Conservation (phyloP, 2,113 vertebrate genomes). For the Eublepharis macularius region DNA sequence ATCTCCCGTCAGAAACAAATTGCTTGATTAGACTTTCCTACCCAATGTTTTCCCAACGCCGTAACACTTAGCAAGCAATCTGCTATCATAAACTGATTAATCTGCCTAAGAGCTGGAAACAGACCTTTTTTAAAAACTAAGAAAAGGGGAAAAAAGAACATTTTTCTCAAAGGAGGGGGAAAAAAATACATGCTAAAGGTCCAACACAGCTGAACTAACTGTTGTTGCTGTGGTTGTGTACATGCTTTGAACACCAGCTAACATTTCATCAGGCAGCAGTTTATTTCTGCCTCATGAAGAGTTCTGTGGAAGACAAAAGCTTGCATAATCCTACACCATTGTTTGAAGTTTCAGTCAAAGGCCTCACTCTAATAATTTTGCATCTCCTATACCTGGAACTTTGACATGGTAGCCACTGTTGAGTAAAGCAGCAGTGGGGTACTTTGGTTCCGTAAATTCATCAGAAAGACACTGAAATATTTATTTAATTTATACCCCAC, state of each 20-base stretch:
- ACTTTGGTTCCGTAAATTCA: conserved; percentile 39
- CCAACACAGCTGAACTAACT: not conserved
- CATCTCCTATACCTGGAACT: too few relatives aligned
- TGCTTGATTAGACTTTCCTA: not conserved
- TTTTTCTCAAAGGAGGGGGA: not conserved
- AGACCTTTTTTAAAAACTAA: not conserved
- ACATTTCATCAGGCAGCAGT: not conserved
- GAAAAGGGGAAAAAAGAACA: not conserved
- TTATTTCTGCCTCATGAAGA: not conserved
- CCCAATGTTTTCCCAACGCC: too few relatives aligned
- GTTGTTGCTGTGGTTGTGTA: not conserved
- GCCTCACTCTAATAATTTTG: too few relatives aligned
- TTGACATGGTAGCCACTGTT: too few relatives aligned
- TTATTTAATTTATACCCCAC: too few relatives aligned
- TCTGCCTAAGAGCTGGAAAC: not conserved
- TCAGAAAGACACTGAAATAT: conserved; percentile 56
- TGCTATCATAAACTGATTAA: not conserved
- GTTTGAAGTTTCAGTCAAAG: too few relatives aligned
- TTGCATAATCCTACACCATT: too few relatives aligned
- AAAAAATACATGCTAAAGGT: not conserved
- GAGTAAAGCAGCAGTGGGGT: too few relatives aligned
- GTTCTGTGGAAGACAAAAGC: not conserved
- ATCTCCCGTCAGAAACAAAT: not conserved
- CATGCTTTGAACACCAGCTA: not conserved
- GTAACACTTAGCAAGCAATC: not conserved